These are phyloP conservation scores for Lepilemur ruficaudatus DNA, from an alignment of 2,797 vertebrate genomes.

Conservation along the genomic window DNA sequence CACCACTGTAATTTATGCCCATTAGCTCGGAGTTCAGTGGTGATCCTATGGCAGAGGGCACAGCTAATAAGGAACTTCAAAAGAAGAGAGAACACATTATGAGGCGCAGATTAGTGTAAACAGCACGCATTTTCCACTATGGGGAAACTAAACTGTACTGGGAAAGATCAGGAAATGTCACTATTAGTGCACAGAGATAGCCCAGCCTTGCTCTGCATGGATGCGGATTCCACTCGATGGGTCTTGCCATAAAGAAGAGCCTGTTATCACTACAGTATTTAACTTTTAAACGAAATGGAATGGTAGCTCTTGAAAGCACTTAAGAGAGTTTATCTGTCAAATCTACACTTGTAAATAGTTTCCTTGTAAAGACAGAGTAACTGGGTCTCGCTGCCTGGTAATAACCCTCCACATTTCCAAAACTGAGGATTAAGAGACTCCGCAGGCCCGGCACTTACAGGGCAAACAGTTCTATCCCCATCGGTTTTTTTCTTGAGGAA, in stretches of 20 bases:
- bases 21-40: conserved; percentile 58
- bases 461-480: neutral
- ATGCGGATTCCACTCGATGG: neutral
- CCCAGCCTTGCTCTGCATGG: neutral
- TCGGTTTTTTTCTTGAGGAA: neutral
- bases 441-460: neutral
- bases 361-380: conserved; percentile 7
- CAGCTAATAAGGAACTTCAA: conserved; percentile 78
- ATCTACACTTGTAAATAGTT: conserved; percentile 39
- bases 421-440: neutral
- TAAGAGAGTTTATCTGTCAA: conserved; percentile 42
- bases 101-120: conserved; percentile 41
- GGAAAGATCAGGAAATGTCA: conserved; percentile 37
- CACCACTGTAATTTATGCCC: conserved; percentile 75
- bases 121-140: conserved; percentile 40
- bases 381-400: neutral
- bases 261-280: neutral
- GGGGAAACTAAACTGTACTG: conserved; percentile 51
- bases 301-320: neutral
- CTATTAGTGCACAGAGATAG: neutral
- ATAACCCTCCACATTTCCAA: neutral
- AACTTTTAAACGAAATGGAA: conserved; percentile 9
- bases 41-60: conserved; percentile 48
- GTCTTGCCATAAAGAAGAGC: neutral
- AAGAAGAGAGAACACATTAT: conserved; percentile 68